Evolutionary conservation across 2,797 vertebrate species (phyloP).

Genomic region (Lepilemur ruficaudatus): DNA sequence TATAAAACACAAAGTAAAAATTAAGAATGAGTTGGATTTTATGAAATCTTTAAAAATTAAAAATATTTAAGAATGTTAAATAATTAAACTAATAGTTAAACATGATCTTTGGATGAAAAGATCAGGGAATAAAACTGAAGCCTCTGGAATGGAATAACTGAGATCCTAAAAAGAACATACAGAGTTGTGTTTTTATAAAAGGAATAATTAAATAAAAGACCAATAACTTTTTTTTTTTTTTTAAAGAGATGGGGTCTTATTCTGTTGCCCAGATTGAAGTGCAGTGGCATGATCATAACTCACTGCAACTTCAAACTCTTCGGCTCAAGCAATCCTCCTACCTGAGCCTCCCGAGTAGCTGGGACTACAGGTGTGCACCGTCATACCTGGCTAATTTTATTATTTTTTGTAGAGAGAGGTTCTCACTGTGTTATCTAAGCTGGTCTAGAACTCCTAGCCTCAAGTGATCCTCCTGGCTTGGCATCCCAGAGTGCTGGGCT

Average conservation of each 20-base stretch:
- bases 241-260: neutral
- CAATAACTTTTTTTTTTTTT: neutral
- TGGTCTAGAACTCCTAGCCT: neutral
- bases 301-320: neutral
- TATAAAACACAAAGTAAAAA: constrained; percentile 17
- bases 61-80: constrained; percentile 35
- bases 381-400: neutral
- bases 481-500: neutral
- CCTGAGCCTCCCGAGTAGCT: neutral
- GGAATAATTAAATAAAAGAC: neutral
- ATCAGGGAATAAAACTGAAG: neutral
- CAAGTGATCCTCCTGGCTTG: neutral
- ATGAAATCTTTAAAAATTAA: constrained; percentile 40
- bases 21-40: neutral
- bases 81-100: constrained; percentile 31
- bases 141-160: neutral
- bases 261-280: neutral
- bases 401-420: neutral
- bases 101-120: neutral
- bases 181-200: neutral
- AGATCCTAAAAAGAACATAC: neutral
- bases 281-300: neutral
- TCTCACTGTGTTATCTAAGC: neutral
- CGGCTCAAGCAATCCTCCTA: neutral
- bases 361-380: neutral